Evolutionary conservation across 2,797 vertebrate species (phyloP), one percentile per base, ranked within the genome.

Genomic region (Tarsius wallacei): DNA sequence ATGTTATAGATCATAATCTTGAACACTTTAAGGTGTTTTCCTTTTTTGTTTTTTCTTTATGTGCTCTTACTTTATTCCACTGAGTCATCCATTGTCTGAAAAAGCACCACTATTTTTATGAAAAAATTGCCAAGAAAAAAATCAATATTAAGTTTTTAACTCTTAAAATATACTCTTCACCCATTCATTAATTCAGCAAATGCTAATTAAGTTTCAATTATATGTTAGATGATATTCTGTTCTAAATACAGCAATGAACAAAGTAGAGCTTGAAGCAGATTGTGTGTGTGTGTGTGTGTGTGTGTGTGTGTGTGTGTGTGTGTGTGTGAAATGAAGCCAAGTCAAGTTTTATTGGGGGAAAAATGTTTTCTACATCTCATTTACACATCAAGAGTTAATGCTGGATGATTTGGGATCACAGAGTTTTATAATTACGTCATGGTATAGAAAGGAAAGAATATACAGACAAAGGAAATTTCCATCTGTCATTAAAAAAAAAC

Each of bases 1-100:
- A 28, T 86, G 53, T 47, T 59, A 42, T 51, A 47, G 24, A 81
- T 71, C 64, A 64, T 77, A 70, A n/a, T 91, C 36, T 85, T 73
- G 2, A 77, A 71, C 51, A 73, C 55, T 0, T 31, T 66, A 64
- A 93, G 17, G 9, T 24, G 63, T 31, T 33, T 47, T 14, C 42
- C 47, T 49, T 68, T 87, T 70, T 80, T n/a, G 7, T 47, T 84
- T 55, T 59, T 71, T 88, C 12, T 90, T 94, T 84, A 53, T 66
- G 28, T 63, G 64, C 57, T 78, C 53, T 63, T 57, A 61, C 14
- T 22, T 22, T 76, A 51, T 22, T 49, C 31, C 26, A 74, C 3
- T 3, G 49, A 86, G 21, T 21, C 24, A 28, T 49, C 7, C 10
- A 55, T n/a, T 78, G 3, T 26, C 21, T 70, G 8, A 15, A 84